Conservation (phyloP, 1,140 invertebrate species). For the Yoshiicerus persimilis region DNA sequence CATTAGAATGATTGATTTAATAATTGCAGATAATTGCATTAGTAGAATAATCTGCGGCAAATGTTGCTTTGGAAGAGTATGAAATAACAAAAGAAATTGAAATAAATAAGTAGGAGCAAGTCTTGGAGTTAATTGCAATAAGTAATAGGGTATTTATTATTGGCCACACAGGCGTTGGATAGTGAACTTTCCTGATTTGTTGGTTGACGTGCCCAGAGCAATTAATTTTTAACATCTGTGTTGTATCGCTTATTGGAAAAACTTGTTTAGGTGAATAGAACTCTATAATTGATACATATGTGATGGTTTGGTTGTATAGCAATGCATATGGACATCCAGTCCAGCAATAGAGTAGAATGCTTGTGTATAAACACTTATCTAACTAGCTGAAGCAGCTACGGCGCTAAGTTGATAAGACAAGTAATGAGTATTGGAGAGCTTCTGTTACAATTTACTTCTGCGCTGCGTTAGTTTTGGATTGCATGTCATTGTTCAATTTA, state of each 20-base stretch:
- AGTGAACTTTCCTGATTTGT: conserved; percentile 14
- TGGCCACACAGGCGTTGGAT: not conserved
- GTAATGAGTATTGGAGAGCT: not conserved
- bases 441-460: not conserved
- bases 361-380: no score
- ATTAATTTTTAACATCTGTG: not conserved
- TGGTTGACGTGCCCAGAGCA: conserved; percentile 10
- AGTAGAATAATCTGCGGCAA: not conserved
- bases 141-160: not conserved
- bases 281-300: not conserved
- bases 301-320: not conserved
- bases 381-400: not conserved
- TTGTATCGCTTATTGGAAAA: not conserved
- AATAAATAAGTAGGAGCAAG: not conserved
- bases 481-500: conserved; percentile 6
- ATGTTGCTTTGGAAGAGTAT: not conserved
- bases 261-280: not conserved
- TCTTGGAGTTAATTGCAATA: not conserved
- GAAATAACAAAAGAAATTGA: not conserved
- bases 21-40: not conserved
- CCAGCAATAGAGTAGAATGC: no score
- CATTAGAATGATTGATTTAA: not conserved
- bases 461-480: not conserved
- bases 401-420: not conserved
- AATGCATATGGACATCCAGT: not conserved